These are phyloP conservation scores for Murina feae DNA, from an alignment of 2,113 vertebrate genomes.

Conservation along the genomic window DNA sequence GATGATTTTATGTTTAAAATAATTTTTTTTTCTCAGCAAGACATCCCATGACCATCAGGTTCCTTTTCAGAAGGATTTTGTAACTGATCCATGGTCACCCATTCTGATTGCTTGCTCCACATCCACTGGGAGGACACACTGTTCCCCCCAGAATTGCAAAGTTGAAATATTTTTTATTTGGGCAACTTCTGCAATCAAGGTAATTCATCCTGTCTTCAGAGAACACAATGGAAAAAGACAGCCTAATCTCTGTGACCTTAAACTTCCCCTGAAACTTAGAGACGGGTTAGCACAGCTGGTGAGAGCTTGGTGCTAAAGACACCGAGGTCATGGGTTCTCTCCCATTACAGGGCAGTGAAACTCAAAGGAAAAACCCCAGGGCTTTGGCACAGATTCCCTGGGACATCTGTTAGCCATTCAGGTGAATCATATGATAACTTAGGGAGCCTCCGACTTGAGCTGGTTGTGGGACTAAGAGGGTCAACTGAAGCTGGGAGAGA, in stretches of 20 bases:
- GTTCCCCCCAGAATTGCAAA: conserved; percentile 30
- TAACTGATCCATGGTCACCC: not conserved
- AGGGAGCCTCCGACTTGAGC: not conserved
- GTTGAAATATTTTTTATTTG: conserved; percentile 62
- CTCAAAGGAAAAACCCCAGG: not conserved
- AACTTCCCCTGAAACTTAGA: not conserved
- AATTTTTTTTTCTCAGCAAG: conserved; percentile 40
- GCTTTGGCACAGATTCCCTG: not conserved
- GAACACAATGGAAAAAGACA: conserved; percentile 43
- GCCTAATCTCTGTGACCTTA: conserved; percentile 51
- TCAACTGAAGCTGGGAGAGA: not conserved
- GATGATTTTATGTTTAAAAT: conserved; percentile 39
- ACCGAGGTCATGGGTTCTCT: not conserved
- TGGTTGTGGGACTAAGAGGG: not conserved
- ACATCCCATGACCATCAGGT: conserved; percentile 16
- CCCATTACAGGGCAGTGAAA: not conserved
- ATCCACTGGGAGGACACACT: conserved; percentile 51
- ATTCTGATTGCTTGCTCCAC: not conserved
- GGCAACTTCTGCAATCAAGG: conserved; percentile 41
- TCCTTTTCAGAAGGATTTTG: conserved; percentile 37
- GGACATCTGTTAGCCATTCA: not conserved
- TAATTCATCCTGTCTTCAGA: conserved; percentile 25
- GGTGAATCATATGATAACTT: not conserved
- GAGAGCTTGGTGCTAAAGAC: not conserved
- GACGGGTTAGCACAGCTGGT: not conserved